Conservation (phyloP, 2,113 vertebrate genomes). For the Nicator chloris region DNA sequence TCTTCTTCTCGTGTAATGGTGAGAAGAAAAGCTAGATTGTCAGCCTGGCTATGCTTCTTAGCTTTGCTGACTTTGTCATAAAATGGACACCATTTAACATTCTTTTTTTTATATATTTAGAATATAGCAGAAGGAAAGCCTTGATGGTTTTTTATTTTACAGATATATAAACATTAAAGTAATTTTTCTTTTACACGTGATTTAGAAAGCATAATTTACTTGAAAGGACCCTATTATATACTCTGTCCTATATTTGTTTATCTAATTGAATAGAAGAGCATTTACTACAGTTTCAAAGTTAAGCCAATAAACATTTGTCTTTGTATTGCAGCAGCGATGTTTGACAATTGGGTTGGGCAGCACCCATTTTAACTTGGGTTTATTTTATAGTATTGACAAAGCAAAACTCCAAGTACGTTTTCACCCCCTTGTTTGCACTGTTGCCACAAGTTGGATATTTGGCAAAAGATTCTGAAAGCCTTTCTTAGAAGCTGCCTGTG, state of each 20-base stretch:
- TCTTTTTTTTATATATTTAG: background rate
- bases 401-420: background rate
- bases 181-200: conserved; percentile 51
- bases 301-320: conserved; percentile 62
- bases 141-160: conserved; percentile 48
- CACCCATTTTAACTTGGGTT: conserved; percentile 28
- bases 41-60: background rate
- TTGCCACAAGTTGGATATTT: background rate
- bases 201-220: conserved; percentile 60
- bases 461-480: background rate
- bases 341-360: conserved; percentile 46
- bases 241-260: conserved; percentile 59
- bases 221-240: conserved; percentile 60
- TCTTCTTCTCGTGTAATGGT: background rate
- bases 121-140: background rate
- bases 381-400: conserved; percentile 13
- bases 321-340: background rate
- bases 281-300: conserved; percentile 58
- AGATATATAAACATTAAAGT: conserved; percentile 50
- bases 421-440: background rate
- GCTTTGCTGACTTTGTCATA: background rate
- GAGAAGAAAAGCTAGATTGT: conserved; percentile 13
- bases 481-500: background rate
- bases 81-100: background rate
- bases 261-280: conserved; percentile 54